phyloP scores from a whole-genome alignment of 2,888 invertebrate genomes.

The Melinaea menophilus region DNA sequence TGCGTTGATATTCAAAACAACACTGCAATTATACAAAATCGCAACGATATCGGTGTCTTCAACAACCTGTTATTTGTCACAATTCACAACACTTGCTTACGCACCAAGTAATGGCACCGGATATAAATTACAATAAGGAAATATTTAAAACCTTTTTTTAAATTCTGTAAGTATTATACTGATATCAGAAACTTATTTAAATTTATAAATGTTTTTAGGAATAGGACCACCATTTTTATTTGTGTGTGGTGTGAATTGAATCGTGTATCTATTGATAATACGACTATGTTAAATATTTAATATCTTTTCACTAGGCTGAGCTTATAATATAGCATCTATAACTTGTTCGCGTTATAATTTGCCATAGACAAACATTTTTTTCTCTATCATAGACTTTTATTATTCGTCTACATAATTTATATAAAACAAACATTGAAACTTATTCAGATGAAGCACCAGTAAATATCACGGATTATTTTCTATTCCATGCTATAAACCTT shows the following conservation, averaged over 20 bases:
- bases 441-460: background rate
- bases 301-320: conserved; percentile 3
- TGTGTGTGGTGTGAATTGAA: conserved; percentile 62
- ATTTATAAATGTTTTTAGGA: conserved; percentile 59
- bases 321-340: conserved; percentile 25
- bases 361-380: conserved; percentile 19
- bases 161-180: conserved; percentile 39
- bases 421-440: conserved; percentile 9
- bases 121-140: conserved; percentile 42
- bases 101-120: conserved; percentile 62
- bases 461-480: too few relatives aligned
- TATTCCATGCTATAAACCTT: too few relatives aligned
- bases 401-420: conserved; percentile 5
- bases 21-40: conserved; percentile 58
- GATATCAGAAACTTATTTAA: conserved; percentile 46
- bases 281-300: conserved; percentile 24
- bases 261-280: conserved; percentile 49
- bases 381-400: conserved; percentile 16
- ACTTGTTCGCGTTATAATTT: conserved; percentile 41
- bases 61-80: conserved; percentile 76
- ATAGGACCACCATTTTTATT: conserved; percentile 77
- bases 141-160: conserved; percentile 44
- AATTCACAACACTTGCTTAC: conserved; percentile 58
- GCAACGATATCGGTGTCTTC: conserved; percentile 71
- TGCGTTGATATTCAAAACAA: conserved; percentile 47